phyloP scores from a whole-genome alignment of 2,113 vertebrate genomes.

The Rhea americana region DNA sequence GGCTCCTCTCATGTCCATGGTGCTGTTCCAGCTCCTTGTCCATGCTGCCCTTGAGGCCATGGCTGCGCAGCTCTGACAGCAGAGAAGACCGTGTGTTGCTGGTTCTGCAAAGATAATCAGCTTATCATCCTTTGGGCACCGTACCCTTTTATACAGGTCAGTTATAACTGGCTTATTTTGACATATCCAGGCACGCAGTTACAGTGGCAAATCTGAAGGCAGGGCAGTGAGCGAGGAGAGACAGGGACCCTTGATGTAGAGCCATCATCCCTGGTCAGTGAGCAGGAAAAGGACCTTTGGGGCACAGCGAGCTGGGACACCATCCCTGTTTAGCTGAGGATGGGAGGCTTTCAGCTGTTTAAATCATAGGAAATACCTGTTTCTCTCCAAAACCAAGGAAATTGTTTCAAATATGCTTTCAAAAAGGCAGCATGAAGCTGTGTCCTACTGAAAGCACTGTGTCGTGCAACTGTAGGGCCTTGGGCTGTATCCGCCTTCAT shows the following conservation, averaged over 20 bases:
- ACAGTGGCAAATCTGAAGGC: neutral
- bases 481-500: neutral
- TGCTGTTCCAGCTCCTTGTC: neutral
- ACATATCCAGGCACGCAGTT: neutral
- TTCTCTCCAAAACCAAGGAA: neutral
- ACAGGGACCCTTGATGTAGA: neutral
- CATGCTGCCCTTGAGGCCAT: neutral
- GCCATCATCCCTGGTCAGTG: neutral
- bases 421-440: neutral
- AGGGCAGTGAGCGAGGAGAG: neutral
- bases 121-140: neutral
- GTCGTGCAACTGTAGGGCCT: neutral
- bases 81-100: neutral
- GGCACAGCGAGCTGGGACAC: neutral
- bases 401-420: neutral
- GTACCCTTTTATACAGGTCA: neutral
- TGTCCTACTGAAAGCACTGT: neutral
- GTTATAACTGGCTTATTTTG: neutral
- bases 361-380: neutral
- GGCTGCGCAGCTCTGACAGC: fast-evolving
- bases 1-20: neutral
- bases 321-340: neutral
- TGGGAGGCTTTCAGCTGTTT: neutral
- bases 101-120: neutral
- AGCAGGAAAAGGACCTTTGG: neutral